Evolutionary conservation across 2,113 vertebrate species (phyloP).

Genomic region (Myotis davidii): DNA sequence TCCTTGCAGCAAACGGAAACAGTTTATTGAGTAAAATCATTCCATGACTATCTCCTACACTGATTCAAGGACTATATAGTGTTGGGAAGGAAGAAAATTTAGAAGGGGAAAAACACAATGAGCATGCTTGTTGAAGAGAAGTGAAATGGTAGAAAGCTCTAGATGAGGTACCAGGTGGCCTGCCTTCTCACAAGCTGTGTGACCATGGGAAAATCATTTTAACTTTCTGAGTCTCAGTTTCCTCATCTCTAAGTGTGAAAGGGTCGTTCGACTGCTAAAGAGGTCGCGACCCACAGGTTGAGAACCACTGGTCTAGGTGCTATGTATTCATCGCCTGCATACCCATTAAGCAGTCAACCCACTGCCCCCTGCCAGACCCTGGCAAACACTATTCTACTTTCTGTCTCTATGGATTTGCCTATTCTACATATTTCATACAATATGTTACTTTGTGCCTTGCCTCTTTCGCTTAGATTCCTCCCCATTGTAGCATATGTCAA

Average conservation of each 20-base stretch:
- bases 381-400: background rate
- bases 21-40: conserved; percentile 41
- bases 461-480: background rate
- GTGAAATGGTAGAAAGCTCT: conserved; percentile 22
- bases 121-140: conserved; percentile 24
- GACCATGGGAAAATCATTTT: conserved; percentile 40
- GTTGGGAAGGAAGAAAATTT: conserved; percentile 49
- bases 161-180: background rate
- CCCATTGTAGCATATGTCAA: background rate
- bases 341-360: background rate
- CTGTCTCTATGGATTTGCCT: background rate
- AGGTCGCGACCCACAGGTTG: too few relatives aligned
- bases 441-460: background rate
- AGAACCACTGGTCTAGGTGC: background rate
- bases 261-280: too few relatives aligned
- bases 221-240: conserved; percentile 21
- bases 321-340: background rate
- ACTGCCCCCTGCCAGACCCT: background rate
- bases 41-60: background rate
- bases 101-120: background rate
- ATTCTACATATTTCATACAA: background rate
- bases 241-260: conserved; percentile 26
- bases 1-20: conserved; percentile 36
- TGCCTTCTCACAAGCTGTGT: conserved; percentile 43
- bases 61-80: background rate